phyloP scores from a whole-genome alignment of 2,113 vertebrate species.

The Cathartes aura region DNA sequence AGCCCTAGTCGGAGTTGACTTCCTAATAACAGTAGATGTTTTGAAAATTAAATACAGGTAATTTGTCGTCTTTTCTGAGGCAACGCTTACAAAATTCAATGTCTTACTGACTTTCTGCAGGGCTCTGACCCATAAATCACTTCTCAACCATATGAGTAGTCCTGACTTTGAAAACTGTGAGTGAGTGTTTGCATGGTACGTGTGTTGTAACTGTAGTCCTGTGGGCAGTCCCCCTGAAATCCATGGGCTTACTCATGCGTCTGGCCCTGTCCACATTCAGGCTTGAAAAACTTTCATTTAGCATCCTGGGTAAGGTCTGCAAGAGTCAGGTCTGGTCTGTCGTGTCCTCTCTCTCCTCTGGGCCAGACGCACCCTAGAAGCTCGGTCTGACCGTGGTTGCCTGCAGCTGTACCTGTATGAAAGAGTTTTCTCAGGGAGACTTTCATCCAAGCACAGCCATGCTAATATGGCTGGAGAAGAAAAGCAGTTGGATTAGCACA shows the following conservation, averaged over 20 bases:
- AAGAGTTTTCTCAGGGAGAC: neutral
- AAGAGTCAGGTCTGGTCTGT: neutral
- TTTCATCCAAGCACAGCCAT: no score
- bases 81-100: neutral
- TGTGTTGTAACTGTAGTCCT: neutral
- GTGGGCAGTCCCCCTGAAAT: neutral
- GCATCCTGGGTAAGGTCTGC: neutral
- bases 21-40: neutral
- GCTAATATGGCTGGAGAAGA: neutral
- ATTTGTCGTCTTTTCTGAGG: neutral
- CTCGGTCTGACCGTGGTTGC: fast-evolving
- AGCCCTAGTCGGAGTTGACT: neutral
- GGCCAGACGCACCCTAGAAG: neutral
- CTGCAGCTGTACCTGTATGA: neutral
- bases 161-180: neutral
- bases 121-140: neutral
- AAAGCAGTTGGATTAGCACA: neutral
- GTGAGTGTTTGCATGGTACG: neutral
- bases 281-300: neutral
- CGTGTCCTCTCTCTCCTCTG: neutral
- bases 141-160: neutral
- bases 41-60: neutral
- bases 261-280: neutral
- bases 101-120: neutral
- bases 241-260: fast-evolving